Evolutionary conservation across 2,797 vertebrate genomes (phyloP).

Genomic region (Uromys caudimaculatus): DNA sequence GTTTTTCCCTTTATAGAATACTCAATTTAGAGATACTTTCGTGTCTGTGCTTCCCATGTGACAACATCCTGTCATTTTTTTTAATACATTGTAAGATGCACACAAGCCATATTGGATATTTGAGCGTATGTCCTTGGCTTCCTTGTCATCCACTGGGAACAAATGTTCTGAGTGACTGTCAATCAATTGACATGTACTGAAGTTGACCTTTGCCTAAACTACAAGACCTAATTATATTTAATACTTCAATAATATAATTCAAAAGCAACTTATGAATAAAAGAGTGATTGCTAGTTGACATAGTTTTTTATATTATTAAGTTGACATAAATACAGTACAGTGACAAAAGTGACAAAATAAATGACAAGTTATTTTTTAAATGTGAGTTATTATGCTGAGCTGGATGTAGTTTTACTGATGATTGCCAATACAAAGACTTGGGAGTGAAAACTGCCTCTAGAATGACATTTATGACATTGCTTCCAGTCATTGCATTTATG

Average conservation of each 20-base stretch:
- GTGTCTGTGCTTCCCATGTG: background rate
- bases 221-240: conserved; percentile 26
- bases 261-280: conserved; percentile 30
- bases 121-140: background rate
- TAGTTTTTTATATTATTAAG: conserved; percentile 63
- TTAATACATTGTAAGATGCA: background rate
- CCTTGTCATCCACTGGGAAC: background rate
- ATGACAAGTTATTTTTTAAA: conserved; percentile 46
- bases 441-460: background rate
- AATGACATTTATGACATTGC: background rate
- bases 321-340: conserved; percentile 58
- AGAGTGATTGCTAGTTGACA: conserved; percentile 43
- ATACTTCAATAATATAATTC: conserved; percentile 14
- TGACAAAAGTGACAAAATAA: conserved; percentile 70
- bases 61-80: background rate
- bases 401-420: conserved; percentile 43
- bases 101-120: background rate
- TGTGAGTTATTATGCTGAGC: conserved; percentile 51
- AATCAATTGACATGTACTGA: background rate
- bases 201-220: conserved; percentile 21
- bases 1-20: background rate
- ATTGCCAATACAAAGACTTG: conserved; percentile 8
- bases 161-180: background rate
- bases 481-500: background rate
- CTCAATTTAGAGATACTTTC: background rate